Evolutionary conservation across 2,113 vertebrate genomes (phyloP).

Genomic region (Cercocebus atys): DNA sequence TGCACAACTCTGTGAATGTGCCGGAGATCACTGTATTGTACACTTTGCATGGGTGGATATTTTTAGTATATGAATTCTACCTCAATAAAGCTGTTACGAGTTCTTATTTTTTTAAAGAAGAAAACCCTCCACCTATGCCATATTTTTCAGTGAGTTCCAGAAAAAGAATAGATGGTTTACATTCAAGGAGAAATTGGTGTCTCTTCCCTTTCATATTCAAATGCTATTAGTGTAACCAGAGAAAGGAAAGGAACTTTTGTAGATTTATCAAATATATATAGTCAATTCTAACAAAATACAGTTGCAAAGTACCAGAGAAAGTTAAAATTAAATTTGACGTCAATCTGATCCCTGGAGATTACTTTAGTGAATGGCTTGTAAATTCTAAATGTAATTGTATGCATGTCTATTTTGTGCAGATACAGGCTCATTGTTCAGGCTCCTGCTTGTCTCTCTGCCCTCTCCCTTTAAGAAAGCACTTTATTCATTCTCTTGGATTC

Average conservation of each 20-base stretch:
- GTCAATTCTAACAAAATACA: not conserved
- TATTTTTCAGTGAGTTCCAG: not conserved
- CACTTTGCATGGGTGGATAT: not conserved
- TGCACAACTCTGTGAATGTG: not conserved
- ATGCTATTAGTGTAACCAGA: not conserved
- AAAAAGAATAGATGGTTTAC: not conserved
- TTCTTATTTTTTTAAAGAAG: not conserved
- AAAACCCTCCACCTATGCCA: not conserved
- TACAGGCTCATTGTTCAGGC: accelerated
- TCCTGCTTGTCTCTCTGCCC: not conserved
- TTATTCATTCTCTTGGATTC: not conserved
- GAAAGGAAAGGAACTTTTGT: not conserved
- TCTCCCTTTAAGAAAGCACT: not conserved
- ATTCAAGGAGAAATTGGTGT: not conserved
- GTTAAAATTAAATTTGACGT: not conserved
- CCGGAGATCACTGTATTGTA: not conserved
- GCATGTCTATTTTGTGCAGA: not conserved
- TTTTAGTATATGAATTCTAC: not conserved
- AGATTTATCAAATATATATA: not conserved
- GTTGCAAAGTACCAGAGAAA: not conserved
- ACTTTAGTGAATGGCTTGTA: not conserved
- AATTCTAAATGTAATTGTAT: not conserved
- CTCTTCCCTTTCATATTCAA: not conserved
- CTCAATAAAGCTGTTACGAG: not conserved
- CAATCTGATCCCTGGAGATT: not conserved